These are phyloP conservation scores for Ostrea edulis DNA, from an alignment of 1,140 invertebrate genomes.

Conservation along the genomic window DNA sequence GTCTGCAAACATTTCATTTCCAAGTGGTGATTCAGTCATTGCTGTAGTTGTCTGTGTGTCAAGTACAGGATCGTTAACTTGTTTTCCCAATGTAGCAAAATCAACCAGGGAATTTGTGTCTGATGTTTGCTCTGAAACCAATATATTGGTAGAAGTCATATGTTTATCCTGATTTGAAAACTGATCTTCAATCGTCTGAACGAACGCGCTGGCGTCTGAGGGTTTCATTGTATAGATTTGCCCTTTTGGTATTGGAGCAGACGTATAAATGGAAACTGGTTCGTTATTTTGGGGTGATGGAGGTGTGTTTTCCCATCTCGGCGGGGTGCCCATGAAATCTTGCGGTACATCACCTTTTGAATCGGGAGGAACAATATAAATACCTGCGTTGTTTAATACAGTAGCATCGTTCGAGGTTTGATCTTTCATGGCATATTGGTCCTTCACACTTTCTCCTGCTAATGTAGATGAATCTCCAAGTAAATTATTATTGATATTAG, in stretches of 20 bases:
- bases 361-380: conserved; percentile 11
- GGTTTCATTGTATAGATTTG: conserved; percentile 31
- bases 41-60: not conserved
- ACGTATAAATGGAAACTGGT: not conserved
- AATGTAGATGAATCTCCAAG: not conserved
- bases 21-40: not conserved
- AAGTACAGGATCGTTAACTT: not conserved
- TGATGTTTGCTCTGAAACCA: not conserved
- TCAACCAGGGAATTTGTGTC: not conserved
- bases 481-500: not conserved
- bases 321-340: conserved; percentile 13
- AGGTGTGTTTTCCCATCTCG: not conserved
- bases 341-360: not conserved
- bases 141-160: not conserved
- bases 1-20: not conserved
- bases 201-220: not conserved
- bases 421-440: not conserved
- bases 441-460: not conserved
- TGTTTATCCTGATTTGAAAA: conserved; percentile 2
- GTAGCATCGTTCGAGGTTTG: not conserved
- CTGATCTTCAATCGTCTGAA: conserved; percentile 17
- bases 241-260: not conserved
- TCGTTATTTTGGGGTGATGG: not conserved
- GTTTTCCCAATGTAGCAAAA: not conserved
- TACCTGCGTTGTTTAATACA: not conserved